Conservation (phyloP, 2,797 vertebrate species). For the Sebastes cheni region DNA sequence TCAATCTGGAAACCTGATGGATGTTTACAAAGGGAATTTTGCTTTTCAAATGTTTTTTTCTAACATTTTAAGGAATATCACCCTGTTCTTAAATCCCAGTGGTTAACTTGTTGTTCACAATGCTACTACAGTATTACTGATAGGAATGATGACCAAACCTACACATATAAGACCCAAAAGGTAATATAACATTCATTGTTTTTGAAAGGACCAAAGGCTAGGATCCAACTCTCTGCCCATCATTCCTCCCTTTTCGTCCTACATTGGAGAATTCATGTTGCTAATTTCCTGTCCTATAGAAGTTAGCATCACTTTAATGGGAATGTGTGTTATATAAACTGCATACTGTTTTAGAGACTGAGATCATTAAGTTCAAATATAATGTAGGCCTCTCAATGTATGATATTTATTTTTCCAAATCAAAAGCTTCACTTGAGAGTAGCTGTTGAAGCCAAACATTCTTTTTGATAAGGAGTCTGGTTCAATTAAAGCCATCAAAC, state of each 20-base stretch:
- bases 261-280: not conserved
- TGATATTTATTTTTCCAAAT: slow-evolving; percentile 27
- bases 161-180: not conserved
- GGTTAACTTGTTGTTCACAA: not conserved
- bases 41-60: not conserved
- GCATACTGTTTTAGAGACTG: not conserved
- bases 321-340: slow-evolving; percentile 1
- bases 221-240: not conserved
- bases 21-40: not conserved
- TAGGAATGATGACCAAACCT: not conserved
- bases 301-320: not conserved
- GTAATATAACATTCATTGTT: not conserved
- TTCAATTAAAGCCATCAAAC: slow-evolving; percentile 48
- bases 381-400: slow-evolving; percentile 2
- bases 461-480: slow-evolving; percentile 53
- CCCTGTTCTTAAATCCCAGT: not conserved
- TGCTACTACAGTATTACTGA: not conserved
- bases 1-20: not conserved
- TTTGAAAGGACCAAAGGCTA: not conserved
- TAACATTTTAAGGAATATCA: not conserved
- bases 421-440: slow-evolving; percentile 23
- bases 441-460: slow-evolving; percentile 30
- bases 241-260: not conserved
- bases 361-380: slow-evolving; percentile 4
- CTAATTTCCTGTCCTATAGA: not conserved